Evolutionary conservation across 2,888 invertebrate species (phyloP).

Genomic region (Epistrophe eligans): DNA sequence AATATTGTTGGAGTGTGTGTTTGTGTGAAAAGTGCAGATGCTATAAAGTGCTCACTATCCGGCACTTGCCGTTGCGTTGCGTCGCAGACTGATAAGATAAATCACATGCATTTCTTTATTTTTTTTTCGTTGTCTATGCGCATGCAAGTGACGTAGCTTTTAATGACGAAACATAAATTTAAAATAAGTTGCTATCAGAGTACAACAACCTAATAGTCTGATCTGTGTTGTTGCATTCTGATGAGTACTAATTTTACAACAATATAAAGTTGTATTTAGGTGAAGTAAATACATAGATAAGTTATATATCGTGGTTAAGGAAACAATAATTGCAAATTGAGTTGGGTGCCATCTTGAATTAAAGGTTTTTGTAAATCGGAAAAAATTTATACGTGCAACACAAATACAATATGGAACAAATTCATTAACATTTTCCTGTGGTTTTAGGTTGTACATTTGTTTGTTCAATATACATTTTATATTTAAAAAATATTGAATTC

Average conservation of each 20-base stretch:
- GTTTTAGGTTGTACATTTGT: too few species aligned
- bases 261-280: too few species aligned
- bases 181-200: constrained; percentile 12
- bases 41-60: neutral
- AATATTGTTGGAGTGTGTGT: neutral
- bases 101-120: constrained; percentile 9
- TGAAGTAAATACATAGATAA: too few species aligned
- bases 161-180: neutral
- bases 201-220: constrained; percentile 36
- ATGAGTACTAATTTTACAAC: neutral
- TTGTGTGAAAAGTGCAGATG: constrained; percentile 1
- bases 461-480: too few species aligned
- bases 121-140: neutral
- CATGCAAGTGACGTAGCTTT: constrained; percentile 19
- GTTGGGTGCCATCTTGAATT: too few species aligned
- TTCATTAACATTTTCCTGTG: too few species aligned
- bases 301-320: too few species aligned
- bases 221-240: neutral
- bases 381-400: too few species aligned
- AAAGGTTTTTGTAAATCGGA: too few species aligned
- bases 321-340: too few species aligned
- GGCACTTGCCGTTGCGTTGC: neutral
- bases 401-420: too few species aligned
- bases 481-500: too few species aligned
- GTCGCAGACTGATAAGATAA: constrained; percentile 16